phyloP scores from a whole-genome alignment of 2,888 invertebrate species.

The Neocrepidodera transversa region DNA sequence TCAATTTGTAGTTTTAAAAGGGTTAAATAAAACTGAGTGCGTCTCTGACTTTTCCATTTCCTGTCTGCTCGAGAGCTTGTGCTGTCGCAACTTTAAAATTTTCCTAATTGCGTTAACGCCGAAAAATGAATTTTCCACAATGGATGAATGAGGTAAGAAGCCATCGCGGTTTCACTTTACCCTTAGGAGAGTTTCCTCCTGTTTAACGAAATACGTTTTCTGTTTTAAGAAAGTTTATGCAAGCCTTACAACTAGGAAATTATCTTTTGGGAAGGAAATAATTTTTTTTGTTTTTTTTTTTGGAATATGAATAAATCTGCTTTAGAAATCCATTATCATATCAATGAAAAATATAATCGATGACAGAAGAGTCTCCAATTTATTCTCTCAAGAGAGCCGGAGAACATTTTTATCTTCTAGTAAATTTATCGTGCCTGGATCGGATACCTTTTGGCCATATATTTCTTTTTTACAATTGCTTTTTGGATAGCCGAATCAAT shows the following conservation, averaged over 20 bases:
- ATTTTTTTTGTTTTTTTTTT: too few species aligned
- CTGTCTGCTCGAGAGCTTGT: background rate
- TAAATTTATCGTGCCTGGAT: conserved; percentile 55
- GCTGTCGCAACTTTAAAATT: conserved; percentile 13
- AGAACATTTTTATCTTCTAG: conserved; percentile 53
- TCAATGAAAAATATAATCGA: conserved; percentile 53
- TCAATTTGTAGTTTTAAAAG: too few species aligned
- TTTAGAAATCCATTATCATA: conserved; percentile 45
- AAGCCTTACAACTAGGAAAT: background rate
- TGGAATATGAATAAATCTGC: too few species aligned
- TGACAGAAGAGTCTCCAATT: conserved; percentile 53
- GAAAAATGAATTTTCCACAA: conserved; percentile 24
- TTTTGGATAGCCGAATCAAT: conserved; percentile 43
- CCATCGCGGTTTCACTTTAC: conserved; percentile 4
- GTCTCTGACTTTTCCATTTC: background rate
- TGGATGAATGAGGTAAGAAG: conserved; percentile 9
- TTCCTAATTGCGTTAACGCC: conserved; percentile 24
- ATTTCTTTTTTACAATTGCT: conserved; percentile 54
- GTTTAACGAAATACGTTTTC: conserved; percentile 3
- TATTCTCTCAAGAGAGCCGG: conserved; percentile 51
- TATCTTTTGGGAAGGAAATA: too few species aligned
- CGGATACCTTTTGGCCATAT: conserved; percentile 52
- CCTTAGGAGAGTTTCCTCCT: conserved; percentile 10
- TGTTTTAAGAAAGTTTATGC: background rate
- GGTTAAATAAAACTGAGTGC: background rate